phyloP scores from a whole-genome alignment of 2,888 invertebrate genomes.

The Phrixothrix hirtus region DNA sequence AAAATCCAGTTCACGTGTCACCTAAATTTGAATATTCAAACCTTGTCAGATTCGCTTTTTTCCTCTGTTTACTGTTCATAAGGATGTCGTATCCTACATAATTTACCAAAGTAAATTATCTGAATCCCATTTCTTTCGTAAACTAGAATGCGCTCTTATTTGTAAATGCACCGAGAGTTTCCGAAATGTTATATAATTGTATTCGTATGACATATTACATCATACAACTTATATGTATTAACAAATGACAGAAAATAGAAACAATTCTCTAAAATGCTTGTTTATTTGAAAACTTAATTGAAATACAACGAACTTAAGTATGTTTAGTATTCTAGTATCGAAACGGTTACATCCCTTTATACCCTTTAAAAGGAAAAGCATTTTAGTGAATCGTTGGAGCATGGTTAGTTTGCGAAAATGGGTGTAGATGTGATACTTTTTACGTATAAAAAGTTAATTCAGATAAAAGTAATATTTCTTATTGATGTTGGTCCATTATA shows the following conservation, averaged over 20 bases:
- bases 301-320: no score
- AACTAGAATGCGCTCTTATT: no score
- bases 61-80: slow-evolving; percentile 13
- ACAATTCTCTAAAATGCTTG: no score
- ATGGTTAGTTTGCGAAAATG: background rate
- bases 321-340: no score
- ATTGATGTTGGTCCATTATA: slow-evolving; percentile 20
- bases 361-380: background rate
- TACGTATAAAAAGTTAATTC: slow-evolving; percentile 9
- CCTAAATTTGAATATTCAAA: slow-evolving; percentile 24
- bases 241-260: no score
- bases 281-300: no score
- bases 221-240: no score
- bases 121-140: no score
- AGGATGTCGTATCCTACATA: slow-evolving; percentile 12
- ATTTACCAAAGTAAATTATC: slow-evolving; percentile 9
- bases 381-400: background rate
- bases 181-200: no score
- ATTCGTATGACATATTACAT: no score
- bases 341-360: background rate
- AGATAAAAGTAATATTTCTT: slow-evolving; percentile 20
- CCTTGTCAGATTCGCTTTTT: slow-evolving; percentile 19
- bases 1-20: slow-evolving; percentile 26
- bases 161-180: no score
- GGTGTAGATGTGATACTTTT: slow-evolving; percentile 8